Conservation (phyloP, 2,888 invertebrate genomes). For the Drosophila subquinaria region DNA sequence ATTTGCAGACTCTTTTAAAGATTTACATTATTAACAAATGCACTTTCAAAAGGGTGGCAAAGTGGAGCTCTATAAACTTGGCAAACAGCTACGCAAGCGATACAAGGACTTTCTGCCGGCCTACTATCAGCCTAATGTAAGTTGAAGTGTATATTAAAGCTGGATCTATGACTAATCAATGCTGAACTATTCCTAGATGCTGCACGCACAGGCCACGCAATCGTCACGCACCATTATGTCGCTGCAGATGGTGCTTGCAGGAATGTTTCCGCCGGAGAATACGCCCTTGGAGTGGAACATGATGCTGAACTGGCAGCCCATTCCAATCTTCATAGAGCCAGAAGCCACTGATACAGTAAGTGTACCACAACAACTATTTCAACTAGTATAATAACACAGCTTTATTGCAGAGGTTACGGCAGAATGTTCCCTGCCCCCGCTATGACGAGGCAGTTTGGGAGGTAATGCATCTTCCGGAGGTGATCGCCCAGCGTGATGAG, state of each 20-base stretch:
- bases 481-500: slow-evolving; percentile 85
- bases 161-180: background rate
- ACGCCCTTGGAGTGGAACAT: slow-evolving; percentile 87
- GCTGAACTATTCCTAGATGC: slow-evolving; percentile 77
- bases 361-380: background rate
- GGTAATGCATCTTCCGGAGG: slow-evolving; percentile 85
- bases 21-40: background rate
- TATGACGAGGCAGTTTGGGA: slow-evolving; percentile 87
- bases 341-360: slow-evolving; percentile 87
- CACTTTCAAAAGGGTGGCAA: slow-evolving; percentile 87
- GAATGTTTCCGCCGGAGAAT: slow-evolving; percentile 89
- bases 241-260: slow-evolving; percentile 89
- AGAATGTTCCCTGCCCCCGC: slow-evolving; percentile 88
- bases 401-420: slow-evolving; percentile 86
- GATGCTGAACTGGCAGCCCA: slow-evolving; percentile 91
- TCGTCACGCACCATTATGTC: slow-evolving; percentile 91
- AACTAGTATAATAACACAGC: background rate
- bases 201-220: slow-evolving; percentile 89
- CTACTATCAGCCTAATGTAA: slow-evolving; percentile 86
- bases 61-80: slow-evolving; percentile 88
- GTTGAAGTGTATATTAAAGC: slow-evolving; percentile 18
- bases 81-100: slow-evolving; percentile 88
- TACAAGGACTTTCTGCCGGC: slow-evolving; percentile 88
- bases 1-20: background rate
- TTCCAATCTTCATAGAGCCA: slow-evolving; percentile 89